Conservation (phyloP, 1,140 invertebrate genomes). For the Drosophila kohkoa region DNA sequence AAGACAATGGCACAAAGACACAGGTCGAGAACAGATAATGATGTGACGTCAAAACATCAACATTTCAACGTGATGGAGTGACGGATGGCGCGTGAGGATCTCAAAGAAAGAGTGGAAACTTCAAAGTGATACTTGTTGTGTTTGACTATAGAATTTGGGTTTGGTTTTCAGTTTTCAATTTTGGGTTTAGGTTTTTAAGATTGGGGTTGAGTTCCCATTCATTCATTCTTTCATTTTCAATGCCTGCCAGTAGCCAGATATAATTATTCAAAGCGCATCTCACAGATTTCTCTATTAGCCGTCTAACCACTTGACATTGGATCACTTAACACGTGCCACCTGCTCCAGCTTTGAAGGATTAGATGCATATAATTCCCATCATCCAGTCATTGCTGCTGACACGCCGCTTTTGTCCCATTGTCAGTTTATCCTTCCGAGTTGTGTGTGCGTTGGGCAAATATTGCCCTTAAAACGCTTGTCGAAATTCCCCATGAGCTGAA, state of each 20-base stretch:
- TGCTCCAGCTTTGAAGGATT: constrained; percentile 62
- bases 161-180: constrained; percentile 3
- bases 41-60: constrained; percentile 79
- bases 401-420: not conserved
- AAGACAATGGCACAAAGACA: constrained; percentile 13
- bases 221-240: not conserved
- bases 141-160: constrained; percentile 31
- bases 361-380: constrained; percentile 66
- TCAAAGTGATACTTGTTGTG: constrained; percentile 53
- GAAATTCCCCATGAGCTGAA: constrained; percentile 30
- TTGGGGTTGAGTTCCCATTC: constrained; percentile 23
- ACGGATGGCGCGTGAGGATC: constrained; percentile 77
- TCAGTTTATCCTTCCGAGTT: constrained; percentile 6
- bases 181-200: constrained; percentile 3
- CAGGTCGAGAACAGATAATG: constrained; percentile 65
- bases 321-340: constrained; percentile 51
- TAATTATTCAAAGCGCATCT: constrained; percentile 64
- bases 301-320: constrained; percentile 39
- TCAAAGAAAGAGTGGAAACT: constrained; percentile 14
- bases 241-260: constrained; percentile 37
- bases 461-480: not conserved
- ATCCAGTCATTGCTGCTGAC: constrained; percentile 16
- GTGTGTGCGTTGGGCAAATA: constrained; percentile 41
- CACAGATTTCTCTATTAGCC: constrained; percentile 30
- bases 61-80: constrained; percentile 64